Conservation (phyloP, 2,113 vertebrate genomes). For the Leptobrachium leishanense region DNA sequence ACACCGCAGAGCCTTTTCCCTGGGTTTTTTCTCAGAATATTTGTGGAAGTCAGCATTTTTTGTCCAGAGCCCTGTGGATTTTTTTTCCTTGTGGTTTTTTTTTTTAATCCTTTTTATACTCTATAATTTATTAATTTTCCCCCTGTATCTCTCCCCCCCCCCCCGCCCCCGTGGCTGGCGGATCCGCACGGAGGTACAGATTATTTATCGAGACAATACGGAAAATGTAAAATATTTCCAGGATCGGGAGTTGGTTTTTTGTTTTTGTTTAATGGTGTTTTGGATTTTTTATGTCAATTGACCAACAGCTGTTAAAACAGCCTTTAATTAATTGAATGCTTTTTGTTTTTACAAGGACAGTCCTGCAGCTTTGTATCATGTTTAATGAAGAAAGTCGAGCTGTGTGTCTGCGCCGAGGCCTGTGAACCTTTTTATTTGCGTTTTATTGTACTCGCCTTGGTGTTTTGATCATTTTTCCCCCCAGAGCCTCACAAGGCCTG, state of each 20-base stretch:
- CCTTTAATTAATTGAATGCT: conserved; percentile 50
- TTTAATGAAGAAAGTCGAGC: conserved; percentile 49
- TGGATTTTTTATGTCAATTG: conserved; percentile 46
- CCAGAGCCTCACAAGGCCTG: neutral
- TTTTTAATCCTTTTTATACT: no score
- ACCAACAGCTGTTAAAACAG: conserved; percentile 57
- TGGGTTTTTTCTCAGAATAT: neutral
- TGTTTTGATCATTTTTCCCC: conserved; percentile 31
- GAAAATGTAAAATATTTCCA: conserved; percentile 22
- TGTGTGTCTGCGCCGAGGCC: conserved; percentile 20
- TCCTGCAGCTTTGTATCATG: conserved; percentile 46
- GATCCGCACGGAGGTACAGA: neutral
- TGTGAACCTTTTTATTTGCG: conserved; percentile 41
- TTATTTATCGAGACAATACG: neutral
- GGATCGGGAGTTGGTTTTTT: conserved; percentile 38
- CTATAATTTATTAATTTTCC: no score
- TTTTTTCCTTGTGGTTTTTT: neutral
- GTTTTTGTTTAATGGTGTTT: neutral
- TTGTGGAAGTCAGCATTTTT: neutral
- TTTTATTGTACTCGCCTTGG: conserved; percentile 47
- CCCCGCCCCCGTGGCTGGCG: neutral
- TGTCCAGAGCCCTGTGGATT: neutral
- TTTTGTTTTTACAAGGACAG: conserved; percentile 47
- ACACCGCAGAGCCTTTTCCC: neutral
- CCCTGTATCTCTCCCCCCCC: no score